Percentiles rank a stretch among this genome's conserved stretches.
Conservation (phyloP, 2,888 invertebrate genomes). For the Adineta ricciae region DNA sequence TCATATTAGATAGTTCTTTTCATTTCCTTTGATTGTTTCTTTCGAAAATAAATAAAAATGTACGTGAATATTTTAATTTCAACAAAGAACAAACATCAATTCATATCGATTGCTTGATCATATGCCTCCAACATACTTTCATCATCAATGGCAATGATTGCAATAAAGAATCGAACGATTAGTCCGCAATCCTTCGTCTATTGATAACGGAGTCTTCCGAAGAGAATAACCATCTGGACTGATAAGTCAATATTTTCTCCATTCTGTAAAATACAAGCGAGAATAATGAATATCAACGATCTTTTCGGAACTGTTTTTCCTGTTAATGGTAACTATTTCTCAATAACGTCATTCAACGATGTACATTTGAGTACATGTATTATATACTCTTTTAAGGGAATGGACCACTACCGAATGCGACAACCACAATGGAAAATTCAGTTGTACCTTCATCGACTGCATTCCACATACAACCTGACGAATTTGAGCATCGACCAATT, state of each 20-base stretch:
- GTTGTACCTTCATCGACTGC: background rate
- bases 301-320: background rate
- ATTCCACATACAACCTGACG: background rate
- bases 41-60: too few species aligned
- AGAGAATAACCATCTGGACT: background rate
- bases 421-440: background rate
- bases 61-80: too few species aligned
- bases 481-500: slow-evolving; percentile 43
- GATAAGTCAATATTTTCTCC: background rate
- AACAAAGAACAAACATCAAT: too few species aligned
- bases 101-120: too few species aligned
- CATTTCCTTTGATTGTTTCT: too few species aligned
- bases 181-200: background rate
- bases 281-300: background rate
- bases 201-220: background rate
- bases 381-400: background rate
- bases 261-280: background rate
- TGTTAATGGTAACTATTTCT: background rate
- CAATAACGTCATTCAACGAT: too few species aligned
- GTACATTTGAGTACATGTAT: background rate
- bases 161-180: too few species aligned
- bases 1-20: background rate
- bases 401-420: background rate
- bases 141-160: too few species aligned
- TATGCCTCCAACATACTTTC: too few species aligned